Percentiles rank a stretch among this genome's conserved stretches.
Evolutionary conservation across 2,113 vertebrate genomes (phyloP).

Genomic region (Lathamus discolor): DNA sequence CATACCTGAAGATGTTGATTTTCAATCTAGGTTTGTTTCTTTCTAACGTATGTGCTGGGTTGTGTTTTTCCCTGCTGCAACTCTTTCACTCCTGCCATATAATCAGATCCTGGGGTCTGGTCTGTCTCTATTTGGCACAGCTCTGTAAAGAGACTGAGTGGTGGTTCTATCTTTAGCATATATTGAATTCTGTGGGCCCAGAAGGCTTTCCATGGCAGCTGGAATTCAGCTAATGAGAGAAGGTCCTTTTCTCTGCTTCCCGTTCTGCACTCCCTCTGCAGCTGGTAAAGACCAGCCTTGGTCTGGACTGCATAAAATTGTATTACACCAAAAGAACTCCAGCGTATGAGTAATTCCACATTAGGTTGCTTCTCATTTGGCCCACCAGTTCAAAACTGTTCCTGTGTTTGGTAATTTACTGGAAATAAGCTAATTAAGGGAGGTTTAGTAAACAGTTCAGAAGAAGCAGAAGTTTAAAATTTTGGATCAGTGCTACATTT

Average conservation of each 20-base stretch:
- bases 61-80: neutral
- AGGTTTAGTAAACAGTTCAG: neutral
- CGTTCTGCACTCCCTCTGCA: neutral
- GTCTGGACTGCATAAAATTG: neutral
- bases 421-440: neutral
- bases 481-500: neutral
- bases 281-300: neutral
- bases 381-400: neutral
- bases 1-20: neutral
- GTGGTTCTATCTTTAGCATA: neutral
- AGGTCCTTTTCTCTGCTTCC: neutral
- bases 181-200: constrained; percentile 7
- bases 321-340: neutral
- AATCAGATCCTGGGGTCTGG: constrained; percentile 2
- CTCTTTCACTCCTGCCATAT: neutral
- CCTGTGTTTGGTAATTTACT: neutral
- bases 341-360: neutral
- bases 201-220: neutral
- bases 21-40: neutral
- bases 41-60: neutral
- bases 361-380: neutral
- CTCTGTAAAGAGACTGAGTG: neutral
- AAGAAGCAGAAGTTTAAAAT: neutral
- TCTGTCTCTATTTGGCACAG: neutral
- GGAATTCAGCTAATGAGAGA: constrained; percentile 26